Evolutionary conservation across 2,113 vertebrate genomes (phyloP).

Genomic region (Sceloporus undulatus): DNA sequence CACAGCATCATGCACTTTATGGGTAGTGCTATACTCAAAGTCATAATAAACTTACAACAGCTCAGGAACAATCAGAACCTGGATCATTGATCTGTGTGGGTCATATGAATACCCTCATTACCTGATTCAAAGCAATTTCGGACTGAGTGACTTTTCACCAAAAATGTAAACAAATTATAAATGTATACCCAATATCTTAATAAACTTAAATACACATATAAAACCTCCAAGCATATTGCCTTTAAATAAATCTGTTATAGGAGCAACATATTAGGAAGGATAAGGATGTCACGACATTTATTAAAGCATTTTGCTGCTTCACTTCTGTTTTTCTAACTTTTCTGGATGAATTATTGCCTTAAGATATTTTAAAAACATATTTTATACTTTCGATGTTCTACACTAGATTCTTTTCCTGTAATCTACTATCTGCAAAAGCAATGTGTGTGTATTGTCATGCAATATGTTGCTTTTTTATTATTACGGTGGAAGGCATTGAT

Average conservation of each 20-base stretch:
- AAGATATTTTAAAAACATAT: constrained; percentile 56
- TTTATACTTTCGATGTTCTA: constrained; percentile 46
- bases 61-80: not conserved
- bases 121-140: not conserved
- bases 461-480: constrained; percentile 55
- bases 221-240: not conserved
- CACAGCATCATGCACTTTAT: too few relatives aligned
- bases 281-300: constrained; percentile 33
- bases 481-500: constrained; percentile 48
- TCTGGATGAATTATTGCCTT: constrained; percentile 58
- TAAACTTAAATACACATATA: constrained; percentile 1
- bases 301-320: constrained; percentile 53
- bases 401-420: constrained; percentile 45
- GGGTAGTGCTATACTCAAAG: not conserved
- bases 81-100: not conserved
- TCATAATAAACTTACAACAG: not conserved
- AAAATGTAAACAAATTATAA: constrained; percentile 18
- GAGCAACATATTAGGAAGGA: constrained; percentile 24
- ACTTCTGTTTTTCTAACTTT: constrained; percentile 56
- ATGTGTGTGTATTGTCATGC: constrained; percentile 52
- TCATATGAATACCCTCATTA: not conserved
- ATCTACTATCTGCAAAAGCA: constrained; percentile 64
- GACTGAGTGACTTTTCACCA: not conserved
- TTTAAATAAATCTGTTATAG: not conserved
- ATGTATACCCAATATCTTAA: constrained; percentile 10